Conservation (phyloP, 1,140 invertebrate species). For the Apolygus lucorum region DNA sequence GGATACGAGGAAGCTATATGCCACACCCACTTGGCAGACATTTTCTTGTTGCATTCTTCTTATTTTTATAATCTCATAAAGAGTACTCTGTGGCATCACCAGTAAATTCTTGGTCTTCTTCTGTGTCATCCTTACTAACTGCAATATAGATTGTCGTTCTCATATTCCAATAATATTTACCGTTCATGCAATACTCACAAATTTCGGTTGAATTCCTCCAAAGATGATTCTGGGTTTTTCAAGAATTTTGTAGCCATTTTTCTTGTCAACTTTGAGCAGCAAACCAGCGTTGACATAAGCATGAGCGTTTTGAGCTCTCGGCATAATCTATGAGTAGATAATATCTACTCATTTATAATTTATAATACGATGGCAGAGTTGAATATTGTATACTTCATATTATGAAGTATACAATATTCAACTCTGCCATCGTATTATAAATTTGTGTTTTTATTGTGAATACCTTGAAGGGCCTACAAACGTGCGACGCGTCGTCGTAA, state of each 20-base stretch:
- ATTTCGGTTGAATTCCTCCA: slow-evolving; percentile 58
- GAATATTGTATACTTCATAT: not conserved
- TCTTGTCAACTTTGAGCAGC: slow-evolving; percentile 49
- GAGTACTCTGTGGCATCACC: slow-evolving; percentile 42
- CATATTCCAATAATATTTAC: too few species aligned
- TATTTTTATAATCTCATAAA: slow-evolving; percentile 49
- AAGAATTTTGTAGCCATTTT: slow-evolving; percentile 27
- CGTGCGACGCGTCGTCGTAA: slow-evolving; percentile 39
- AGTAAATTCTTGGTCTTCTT: slow-evolving; percentile 50
- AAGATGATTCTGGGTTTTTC: slow-evolving; percentile 37
- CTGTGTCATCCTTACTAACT: slow-evolving; percentile 56
- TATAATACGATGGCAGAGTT: too few species aligned
- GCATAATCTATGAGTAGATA: slow-evolving; percentile 29
- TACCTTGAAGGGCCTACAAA: slow-evolving; percentile 52
- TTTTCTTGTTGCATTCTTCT: slow-evolving; percentile 53
- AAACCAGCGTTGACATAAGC: slow-evolving; percentile 63
- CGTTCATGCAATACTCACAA: too few species aligned
- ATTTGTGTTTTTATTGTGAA: too few species aligned
- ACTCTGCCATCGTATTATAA: too few species aligned
- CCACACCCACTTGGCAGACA: too few species aligned
- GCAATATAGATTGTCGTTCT: too few species aligned
- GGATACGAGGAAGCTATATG: too few species aligned
- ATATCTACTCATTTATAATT: too few species aligned
- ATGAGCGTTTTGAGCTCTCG: slow-evolving; percentile 65
- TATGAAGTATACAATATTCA: not conserved